Evolutionary conservation across 1,140 invertebrate species (phyloP).

Genomic region (Globodera ellingtonae): DNA sequence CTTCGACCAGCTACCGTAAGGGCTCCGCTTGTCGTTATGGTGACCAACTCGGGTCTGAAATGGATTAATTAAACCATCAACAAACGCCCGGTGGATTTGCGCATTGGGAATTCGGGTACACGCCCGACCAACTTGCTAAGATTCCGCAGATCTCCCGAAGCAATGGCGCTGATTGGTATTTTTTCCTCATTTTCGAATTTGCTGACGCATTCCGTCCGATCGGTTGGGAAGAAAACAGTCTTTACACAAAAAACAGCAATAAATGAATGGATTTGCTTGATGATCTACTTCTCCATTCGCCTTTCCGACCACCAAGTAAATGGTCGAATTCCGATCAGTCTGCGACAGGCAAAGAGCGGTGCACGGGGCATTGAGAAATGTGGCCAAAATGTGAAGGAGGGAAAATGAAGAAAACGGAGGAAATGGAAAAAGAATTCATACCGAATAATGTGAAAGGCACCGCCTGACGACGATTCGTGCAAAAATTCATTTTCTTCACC

Average conservation of each 20-base stretch:
- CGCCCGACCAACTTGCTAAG: constrained; percentile 35
- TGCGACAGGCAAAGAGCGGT: constrained; percentile 40
- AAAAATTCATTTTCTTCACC: background rate
- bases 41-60: constrained; percentile 50
- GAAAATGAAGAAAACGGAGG: too few relatives aligned
- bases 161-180: constrained; percentile 46
- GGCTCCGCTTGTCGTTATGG: constrained; percentile 43
- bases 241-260: constrained; percentile 17
- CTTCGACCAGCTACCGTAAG: constrained; percentile 1
- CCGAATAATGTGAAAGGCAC: constrained; percentile 31
- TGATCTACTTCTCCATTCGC: constrained; percentile 46
- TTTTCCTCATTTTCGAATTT: constrained; percentile 42
- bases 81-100: background rate
- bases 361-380: constrained; percentile 52
- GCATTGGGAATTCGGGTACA: background rate
- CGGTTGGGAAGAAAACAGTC: constrained; percentile 54
- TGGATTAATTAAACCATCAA: constrained; percentile 1
- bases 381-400: constrained; percentile 28
- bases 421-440: too few relatives aligned
- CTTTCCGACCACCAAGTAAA: constrained; percentile 51
- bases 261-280: constrained; percentile 16
- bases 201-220: constrained; percentile 39
- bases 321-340: background rate
- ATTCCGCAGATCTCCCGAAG: constrained; percentile 46
- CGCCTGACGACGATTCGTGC: background rate